Evolutionary conservation across 2,888 invertebrate species (phyloP).

Genomic region (Callyntrura sp.): DNA sequence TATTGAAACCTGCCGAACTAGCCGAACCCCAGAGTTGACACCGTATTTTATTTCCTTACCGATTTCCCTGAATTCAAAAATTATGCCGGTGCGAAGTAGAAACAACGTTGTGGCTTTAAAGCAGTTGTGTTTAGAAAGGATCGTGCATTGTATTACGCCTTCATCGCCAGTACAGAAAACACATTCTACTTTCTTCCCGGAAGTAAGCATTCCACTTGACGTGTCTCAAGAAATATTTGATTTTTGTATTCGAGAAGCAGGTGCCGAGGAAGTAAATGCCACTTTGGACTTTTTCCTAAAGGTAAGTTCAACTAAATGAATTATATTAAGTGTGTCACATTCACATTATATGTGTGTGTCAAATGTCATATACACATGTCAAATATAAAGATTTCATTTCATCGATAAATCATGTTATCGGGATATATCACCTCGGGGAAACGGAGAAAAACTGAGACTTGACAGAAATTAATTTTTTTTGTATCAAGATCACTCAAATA

Average conservation of each 20-base stretch:
- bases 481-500: no score
- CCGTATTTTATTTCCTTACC: no score
- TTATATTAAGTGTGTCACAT: no score
- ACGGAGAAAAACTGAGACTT: no score
- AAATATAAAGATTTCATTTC: no score
- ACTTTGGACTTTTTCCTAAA: conserved; percentile 40
- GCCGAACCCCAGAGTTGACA: no score
- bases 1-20: no score
- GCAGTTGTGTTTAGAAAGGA: conserved; percentile 22
- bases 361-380: no score
- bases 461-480: no score
- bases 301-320: conserved; percentile 62
- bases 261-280: conserved; percentile 38
- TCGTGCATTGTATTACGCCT: not conserved
- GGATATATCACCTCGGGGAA: no score
- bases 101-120: not conserved
- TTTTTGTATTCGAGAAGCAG: conserved; percentile 33
- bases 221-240: conserved; percentile 62
- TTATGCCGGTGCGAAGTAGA: not conserved
- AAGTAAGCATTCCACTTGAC: not conserved
- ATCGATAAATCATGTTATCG: no score
- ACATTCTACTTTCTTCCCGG: not conserved
- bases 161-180: not conserved
- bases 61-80: not conserved
- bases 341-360: no score